Conservation (phyloP, 1,140 invertebrate genomes). For the Antheraea mylitta region DNA sequence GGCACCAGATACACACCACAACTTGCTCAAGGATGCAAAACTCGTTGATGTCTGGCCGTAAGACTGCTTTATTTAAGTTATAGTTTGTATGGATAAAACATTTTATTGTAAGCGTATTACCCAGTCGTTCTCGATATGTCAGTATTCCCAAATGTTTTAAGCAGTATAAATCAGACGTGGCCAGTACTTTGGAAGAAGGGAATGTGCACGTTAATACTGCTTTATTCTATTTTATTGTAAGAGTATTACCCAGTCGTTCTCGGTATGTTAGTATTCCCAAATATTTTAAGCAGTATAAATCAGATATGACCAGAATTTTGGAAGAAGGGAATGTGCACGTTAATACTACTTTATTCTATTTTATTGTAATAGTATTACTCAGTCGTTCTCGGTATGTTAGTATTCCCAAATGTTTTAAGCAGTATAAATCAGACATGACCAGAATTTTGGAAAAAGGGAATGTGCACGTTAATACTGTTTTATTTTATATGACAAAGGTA, state of each 20-base stretch:
- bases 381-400: not conserved
- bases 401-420: not conserved
- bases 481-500: not conserved
- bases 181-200: not conserved
- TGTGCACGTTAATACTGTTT: not conserved
- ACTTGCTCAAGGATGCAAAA: conserved; percentile 65
- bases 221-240: not conserved
- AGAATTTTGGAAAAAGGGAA: not conserved
- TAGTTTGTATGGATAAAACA: not conserved
- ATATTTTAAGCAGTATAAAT: not conserved
- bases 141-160: not conserved
- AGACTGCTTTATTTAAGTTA: conserved; percentile 28
- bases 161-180: not conserved
- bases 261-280: not conserved
- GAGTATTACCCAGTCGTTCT: not conserved
- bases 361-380: not conserved
- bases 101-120: not conserved
- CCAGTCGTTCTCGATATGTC: not conserved
- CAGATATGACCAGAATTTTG: not conserved
- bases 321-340: too few species aligned
- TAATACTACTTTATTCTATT: not conserved
- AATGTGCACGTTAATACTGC: not conserved
- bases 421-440: not conserved
- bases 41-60: conserved; percentile 69
- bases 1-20: conserved; percentile 60